These are phyloP conservation scores for Leucozona laternaria DNA, from an alignment of 2,888 invertebrate genomes.

Conservation along the genomic window DNA sequence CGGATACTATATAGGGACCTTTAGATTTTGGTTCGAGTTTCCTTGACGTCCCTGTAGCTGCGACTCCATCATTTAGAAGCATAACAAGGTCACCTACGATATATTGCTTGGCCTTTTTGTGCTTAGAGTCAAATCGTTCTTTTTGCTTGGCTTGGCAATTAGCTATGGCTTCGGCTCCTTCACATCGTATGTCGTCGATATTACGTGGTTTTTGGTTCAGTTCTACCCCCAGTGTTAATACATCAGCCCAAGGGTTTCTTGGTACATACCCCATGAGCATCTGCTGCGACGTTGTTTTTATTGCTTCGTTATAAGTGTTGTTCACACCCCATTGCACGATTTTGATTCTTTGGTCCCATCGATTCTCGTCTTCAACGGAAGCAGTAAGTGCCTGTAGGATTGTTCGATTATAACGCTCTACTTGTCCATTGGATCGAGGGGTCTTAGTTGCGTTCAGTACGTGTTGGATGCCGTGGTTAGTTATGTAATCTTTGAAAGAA, in stretches of 20 bases:
- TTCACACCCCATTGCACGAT: constrained; percentile 35
- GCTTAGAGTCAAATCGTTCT: neutral
- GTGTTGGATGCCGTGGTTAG: neutral
- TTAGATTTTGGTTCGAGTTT: constrained; percentile 6
- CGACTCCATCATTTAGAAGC: neutral
- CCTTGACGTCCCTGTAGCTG: constrained; percentile 9
- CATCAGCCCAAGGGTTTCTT: constrained; percentile 6
- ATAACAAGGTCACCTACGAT: neutral
- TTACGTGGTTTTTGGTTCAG: neutral
- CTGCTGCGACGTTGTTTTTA: constrained; percentile 6
- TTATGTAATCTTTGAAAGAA: neutral
- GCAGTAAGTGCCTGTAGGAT: constrained; percentile 9
- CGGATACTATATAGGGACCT: neutral
- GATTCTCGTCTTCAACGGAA: neutral
- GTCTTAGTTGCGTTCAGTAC: constrained; percentile 33
- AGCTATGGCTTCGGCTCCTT: constrained; percentile 10
- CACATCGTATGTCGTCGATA: neutral
- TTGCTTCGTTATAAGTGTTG: constrained; percentile 33
- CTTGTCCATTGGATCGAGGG: constrained; percentile 22
- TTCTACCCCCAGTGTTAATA: neutral
- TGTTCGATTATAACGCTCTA: constrained; percentile 27
- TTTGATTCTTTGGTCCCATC: constrained; percentile 1
- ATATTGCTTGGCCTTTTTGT: constrained; percentile 1
- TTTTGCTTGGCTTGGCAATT: neutral
- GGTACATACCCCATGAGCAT: constrained; percentile 22